Conservation (phyloP, 2,888 invertebrate genomes). For the Homarus gammarus region DNA sequence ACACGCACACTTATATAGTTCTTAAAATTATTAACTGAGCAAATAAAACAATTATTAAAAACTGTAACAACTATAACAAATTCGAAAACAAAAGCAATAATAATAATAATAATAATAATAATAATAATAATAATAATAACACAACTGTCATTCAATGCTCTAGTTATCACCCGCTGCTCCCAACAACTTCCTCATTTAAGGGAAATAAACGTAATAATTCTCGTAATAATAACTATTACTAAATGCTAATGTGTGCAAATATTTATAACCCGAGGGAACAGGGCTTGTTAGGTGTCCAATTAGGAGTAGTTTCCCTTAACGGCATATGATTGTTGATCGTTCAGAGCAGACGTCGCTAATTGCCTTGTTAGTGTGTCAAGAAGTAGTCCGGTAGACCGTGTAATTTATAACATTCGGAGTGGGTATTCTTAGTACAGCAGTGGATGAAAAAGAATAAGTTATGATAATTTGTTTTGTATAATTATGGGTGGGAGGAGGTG, state of each 20-base stretch:
- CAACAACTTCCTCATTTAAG: conserved; percentile 11
- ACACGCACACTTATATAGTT: neutral
- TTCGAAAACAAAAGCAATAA: too few relatives aligned
- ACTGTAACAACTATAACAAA: too few relatives aligned
- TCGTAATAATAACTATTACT: neutral
- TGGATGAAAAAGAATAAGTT: neutral
- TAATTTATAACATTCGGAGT: neutral
- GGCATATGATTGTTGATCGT: conserved; percentile 18
- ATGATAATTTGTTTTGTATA: too few relatives aligned
- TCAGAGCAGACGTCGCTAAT: conserved; percentile 5
- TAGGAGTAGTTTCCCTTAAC: conserved; percentile 30
- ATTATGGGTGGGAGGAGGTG: too few relatives aligned
- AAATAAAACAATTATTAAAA: too few relatives aligned
- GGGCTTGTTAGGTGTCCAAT: conserved; percentile 34
- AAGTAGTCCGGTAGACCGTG: neutral
- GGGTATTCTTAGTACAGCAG: neutral
- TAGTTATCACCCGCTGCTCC: too few relatives aligned
- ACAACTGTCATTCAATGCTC: too few relatives aligned
- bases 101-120: too few relatives aligned
- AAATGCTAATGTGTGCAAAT: conserved; percentile 19
- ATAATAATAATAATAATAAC: too few relatives aligned
- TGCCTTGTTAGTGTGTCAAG: neutral
- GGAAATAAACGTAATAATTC: neutral
- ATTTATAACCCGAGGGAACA: neutral
- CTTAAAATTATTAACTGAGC: too few relatives aligned